phyloP scores from a whole-genome alignment of 64 coral and sea anemone genomes.

The Stylophora pistillata region DNA sequence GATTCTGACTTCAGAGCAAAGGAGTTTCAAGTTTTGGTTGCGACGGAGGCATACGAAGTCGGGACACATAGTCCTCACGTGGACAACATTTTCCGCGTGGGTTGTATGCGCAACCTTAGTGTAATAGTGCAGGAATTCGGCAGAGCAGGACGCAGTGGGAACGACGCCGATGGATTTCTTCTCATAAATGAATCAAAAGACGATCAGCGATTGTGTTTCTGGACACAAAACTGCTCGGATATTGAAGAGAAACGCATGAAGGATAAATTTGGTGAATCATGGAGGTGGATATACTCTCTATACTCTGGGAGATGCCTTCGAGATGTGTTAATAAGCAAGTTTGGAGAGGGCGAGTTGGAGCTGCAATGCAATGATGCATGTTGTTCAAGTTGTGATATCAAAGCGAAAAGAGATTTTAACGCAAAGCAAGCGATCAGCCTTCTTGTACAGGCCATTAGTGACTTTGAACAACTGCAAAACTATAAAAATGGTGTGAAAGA shows the following conservation, averaged over 20 bases:
- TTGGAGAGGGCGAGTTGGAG: slow-evolving; percentile 28
- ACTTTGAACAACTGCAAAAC: slow-evolving; percentile 2
- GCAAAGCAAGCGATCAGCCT: slow-evolving; percentile 24
- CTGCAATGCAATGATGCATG: slow-evolving; percentile 12
- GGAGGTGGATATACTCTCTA: slow-evolving; percentile 28
- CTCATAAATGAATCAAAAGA: slow-evolving; percentile 42
- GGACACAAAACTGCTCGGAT: slow-evolving; percentile 17
- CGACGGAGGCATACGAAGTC: slow-evolving; percentile 71
- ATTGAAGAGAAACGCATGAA: slow-evolving; percentile 16
- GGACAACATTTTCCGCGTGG: slow-evolving; percentile 40
- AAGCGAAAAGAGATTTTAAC: slow-evolving; percentile 39
- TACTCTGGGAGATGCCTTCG: slow-evolving; percentile 34
- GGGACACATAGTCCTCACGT: slow-evolving; percentile 65
- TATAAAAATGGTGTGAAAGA: slow-evolving; percentile 33
- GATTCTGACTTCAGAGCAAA: slow-evolving; percentile 18
- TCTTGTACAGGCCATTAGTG: slow-evolving; percentile 30
- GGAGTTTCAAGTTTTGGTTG: slow-evolving; percentile 63
- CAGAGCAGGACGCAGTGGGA: slow-evolving; percentile 47
- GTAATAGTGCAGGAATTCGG: slow-evolving; percentile 77
- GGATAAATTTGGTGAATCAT: slow-evolving; percentile 1
- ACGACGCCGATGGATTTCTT: slow-evolving; percentile 40
- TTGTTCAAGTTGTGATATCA: slow-evolving; percentile 62
- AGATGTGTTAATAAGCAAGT: slow-evolving; percentile 25
- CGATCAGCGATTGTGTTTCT: slow-evolving; percentile 47
- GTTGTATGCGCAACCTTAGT: slow-evolving; percentile 58